These are phyloP conservation scores for Nannobrachium achirus DNA, from an alignment of 2,113 vertebrate species.

Conservation along the genomic window DNA sequence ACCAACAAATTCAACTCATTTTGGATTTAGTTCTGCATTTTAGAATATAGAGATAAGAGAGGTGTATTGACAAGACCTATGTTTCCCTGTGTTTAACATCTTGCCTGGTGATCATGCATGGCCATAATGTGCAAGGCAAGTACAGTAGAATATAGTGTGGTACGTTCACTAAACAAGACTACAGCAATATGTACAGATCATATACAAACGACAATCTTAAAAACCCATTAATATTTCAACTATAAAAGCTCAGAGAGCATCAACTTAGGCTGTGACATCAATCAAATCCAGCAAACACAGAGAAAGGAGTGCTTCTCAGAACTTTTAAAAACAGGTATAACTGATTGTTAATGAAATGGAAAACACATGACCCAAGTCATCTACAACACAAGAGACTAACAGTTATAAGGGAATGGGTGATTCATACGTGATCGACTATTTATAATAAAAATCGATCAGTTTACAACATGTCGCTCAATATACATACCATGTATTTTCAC, in stretches of 20 bases:
- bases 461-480: too few species aligned
- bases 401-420: constrained; percentile 43
- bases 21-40: constrained; percentile 4
- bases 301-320: constrained; percentile 23
- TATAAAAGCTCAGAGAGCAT: constrained; percentile 51
- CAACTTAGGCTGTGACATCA: constrained; percentile 38
- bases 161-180: constrained; percentile 63
- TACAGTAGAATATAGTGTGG: constrained; percentile 43
- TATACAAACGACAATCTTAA: constrained; percentile 62
- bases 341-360: constrained; percentile 10
- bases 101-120: constrained; percentile 38
- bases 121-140: constrained; percentile 46
- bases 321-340: constrained; percentile 17
- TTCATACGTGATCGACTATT: too few species aligned
- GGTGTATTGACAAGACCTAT: constrained; percentile 21
- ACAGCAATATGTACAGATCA: constrained; percentile 68
- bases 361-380: constrained; percentile 19
- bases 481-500: too few species aligned
- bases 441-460: too few species aligned
- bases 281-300: constrained; percentile 37
- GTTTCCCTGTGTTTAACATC: constrained; percentile 46
- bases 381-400: constrained; percentile 42
- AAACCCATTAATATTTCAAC: constrained; percentile 44
- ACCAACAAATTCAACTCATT: not conserved
- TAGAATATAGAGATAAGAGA: not conserved